phyloP scores from a whole-genome alignment of 2,888 invertebrate genomes.

The Corbicula japonica region DNA sequence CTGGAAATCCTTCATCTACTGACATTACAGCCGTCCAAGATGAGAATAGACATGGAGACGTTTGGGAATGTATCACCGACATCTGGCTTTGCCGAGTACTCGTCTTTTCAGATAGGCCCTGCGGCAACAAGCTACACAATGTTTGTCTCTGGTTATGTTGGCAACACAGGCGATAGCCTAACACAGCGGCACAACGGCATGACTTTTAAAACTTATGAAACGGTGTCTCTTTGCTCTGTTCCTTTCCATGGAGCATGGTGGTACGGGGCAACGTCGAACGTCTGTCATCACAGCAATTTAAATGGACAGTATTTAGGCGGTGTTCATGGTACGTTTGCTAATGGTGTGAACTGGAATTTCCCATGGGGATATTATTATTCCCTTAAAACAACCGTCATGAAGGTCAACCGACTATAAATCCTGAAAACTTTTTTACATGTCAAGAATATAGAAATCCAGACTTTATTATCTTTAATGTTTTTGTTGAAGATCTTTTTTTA shows the following conservation, averaged over 20 bases:
- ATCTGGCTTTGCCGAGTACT: background rate
- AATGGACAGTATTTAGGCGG: conserved; percentile 1
- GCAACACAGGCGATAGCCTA: conserved; percentile 10
- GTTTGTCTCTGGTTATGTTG: background rate
- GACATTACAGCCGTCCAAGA: background rate
- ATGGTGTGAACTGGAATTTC: background rate
- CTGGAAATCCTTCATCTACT: conserved; percentile 4
- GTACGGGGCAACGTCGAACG: background rate
- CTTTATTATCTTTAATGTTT: too few relatives aligned
- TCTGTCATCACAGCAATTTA: conserved; percentile 6
- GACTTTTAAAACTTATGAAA: background rate
- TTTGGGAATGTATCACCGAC: background rate
- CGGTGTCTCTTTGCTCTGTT: background rate
- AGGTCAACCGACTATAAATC: too few relatives aligned
- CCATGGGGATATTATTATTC: conserved; percentile 16
- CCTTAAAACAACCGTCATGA: background rate
- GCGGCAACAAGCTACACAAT: background rate
- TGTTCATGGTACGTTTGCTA: background rate
- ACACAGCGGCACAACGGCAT: background rate
- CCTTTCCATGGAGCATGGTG: conserved; percentile 11
- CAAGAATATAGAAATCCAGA: too few relatives aligned
- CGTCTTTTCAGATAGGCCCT: background rate
- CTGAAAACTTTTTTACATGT: too few relatives aligned
- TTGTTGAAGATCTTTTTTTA: too few relatives aligned
- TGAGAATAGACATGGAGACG: background rate